Base-by-base conservation (phyloP, 2,888 invertebrate species). In the Idaea biselata region DNA sequence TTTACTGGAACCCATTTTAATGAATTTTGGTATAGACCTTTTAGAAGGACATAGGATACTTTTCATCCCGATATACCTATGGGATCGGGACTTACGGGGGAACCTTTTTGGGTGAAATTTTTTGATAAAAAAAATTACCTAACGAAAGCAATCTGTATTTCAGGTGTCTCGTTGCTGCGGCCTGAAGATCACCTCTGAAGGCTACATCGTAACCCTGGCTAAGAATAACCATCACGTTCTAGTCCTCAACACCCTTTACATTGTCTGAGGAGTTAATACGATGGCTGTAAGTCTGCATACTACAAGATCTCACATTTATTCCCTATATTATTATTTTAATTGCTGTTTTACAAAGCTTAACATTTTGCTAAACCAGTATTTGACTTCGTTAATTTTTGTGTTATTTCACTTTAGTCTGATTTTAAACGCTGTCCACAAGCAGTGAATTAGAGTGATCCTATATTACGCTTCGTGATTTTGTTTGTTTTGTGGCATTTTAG, bases 171-270 rank as follows among this genome's bases (percentile, higher is more conserved):
- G 99, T 81, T 99, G 99, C 94, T 99, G 99, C 88, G 99, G 99
- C 70, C 94, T 99, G 83, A 99, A 99, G 94, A 98, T 99, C 81
- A 99, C 99, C 64, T 97, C 97, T 18, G 98, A 99, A 90, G 99
- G 99, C 75, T 98, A 97, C 90, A 97, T 99, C 78, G 97, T 98
- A 76, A 98, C 99, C 73, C 93, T 99, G 93, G 99, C 99, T 87
- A 99, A 99, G 94, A 99, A 99, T 94, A 99, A 99, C 94, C 99
- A 99, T 93, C 98, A 99, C 92, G 99, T 99, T 82, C 95, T 99
- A 91, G 97, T 99, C 88, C 95, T 99, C 91, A 97, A 97, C 94
- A 97, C 97, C 79, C 95, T 97, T 85, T 97, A 97, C 94, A 97
- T 97, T 94, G 95, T 96, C 93, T 97, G 96, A 96, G 95, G 94